Conservation (phyloP, 1,140 invertebrate genomes). For the Scaptomyza pallida region DNA sequence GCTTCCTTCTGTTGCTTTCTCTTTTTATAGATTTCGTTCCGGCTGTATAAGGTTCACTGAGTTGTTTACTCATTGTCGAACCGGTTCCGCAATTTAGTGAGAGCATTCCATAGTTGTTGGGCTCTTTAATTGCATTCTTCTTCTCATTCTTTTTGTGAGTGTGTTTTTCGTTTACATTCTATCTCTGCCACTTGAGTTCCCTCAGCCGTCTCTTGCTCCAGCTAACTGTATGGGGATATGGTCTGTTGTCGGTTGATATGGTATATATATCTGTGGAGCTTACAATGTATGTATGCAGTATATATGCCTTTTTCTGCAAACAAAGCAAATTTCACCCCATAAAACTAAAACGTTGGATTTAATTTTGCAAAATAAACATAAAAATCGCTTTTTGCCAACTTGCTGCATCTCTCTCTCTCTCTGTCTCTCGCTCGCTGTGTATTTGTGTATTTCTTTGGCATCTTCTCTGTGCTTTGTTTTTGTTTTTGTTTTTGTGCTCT, state of each 20-base stretch:
- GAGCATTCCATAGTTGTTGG: not conserved
- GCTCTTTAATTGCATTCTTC: not conserved
- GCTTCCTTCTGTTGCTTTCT: too few relatives aligned
- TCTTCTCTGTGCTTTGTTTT: not conserved
- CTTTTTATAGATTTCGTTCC: too few relatives aligned
- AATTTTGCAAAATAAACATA: slow-evolving; percentile 81
- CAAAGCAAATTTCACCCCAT: slow-evolving; percentile 77
- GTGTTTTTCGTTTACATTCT: not conserved
- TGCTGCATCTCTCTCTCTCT: not conserved
- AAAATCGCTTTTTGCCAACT: slow-evolving; percentile 48
- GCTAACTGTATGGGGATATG: slow-evolving; percentile 1
- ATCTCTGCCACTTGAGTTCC: not conserved
- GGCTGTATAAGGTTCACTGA: too few relatives aligned
- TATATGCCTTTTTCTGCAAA: slow-evolving; percentile 59
- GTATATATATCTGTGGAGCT: not conserved
- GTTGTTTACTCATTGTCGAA: not conserved
- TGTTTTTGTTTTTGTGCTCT: slow-evolving; percentile 2
- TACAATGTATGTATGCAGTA: not conserved
- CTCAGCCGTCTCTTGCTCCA: too few relatives aligned
- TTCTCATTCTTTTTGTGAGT: not conserved
- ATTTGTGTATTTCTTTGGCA: not conserved
- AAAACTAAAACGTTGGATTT: slow-evolving; percentile 82
- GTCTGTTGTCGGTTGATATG: slow-evolving; percentile 3
- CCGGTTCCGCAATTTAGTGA: not conserved
- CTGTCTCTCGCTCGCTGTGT: not conserved